phyloP scores from a whole-genome alignment of 2,888 invertebrate species.

The Galeruca laticollis region DNA sequence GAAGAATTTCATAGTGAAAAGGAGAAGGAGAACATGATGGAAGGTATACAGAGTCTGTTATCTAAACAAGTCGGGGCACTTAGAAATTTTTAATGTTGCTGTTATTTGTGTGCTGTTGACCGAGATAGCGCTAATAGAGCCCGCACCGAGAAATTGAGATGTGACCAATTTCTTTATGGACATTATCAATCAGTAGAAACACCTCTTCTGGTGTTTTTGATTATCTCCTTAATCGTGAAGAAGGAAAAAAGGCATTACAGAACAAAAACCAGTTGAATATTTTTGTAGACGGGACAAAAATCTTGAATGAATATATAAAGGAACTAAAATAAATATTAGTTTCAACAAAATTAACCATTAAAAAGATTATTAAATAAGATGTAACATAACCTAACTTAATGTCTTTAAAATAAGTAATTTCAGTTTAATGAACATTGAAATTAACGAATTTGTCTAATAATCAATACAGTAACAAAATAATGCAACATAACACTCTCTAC shows the following conservation, averaged over 20 bases:
- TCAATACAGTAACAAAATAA: too few relatives aligned
- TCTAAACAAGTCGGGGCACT: slow-evolving; percentile 64
- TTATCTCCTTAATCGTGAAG: slow-evolving; percentile 16
- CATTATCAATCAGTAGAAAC: slow-evolving; percentile 57
- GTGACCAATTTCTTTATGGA: slow-evolving; percentile 58
- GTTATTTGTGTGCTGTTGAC: slow-evolving; percentile 49
- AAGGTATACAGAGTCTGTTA: slow-evolving; percentile 53
- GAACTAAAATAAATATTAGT: too few relatives aligned
- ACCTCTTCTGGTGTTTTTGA: slow-evolving; percentile 46
- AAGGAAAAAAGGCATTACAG: slow-evolving; percentile 17
- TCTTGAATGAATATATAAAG: slow-evolving; percentile 13
- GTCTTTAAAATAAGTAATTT: too few relatives aligned
- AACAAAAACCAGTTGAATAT: slow-evolving; percentile 12
- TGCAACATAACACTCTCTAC: too few relatives aligned
- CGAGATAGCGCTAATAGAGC: slow-evolving; percentile 57
- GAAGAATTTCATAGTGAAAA: slow-evolving; percentile 31
- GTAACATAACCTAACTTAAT: too few relatives aligned
- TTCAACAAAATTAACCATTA: too few relatives aligned
- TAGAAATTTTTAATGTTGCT: slow-evolving; percentile 54
- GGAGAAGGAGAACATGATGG: slow-evolving; percentile 40
- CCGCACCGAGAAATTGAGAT: slow-evolving; percentile 58
- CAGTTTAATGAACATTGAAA: too few relatives aligned
- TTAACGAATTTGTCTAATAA: too few relatives aligned
- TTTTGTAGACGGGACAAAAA: slow-evolving; percentile 12
- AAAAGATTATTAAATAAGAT: too few relatives aligned